A percentile compares a stretch with the other conserved stretches of the same genome.
Conservation (phyloP, 2,888 invertebrate genomes). For the Epistrophella euchroma region DNA sequence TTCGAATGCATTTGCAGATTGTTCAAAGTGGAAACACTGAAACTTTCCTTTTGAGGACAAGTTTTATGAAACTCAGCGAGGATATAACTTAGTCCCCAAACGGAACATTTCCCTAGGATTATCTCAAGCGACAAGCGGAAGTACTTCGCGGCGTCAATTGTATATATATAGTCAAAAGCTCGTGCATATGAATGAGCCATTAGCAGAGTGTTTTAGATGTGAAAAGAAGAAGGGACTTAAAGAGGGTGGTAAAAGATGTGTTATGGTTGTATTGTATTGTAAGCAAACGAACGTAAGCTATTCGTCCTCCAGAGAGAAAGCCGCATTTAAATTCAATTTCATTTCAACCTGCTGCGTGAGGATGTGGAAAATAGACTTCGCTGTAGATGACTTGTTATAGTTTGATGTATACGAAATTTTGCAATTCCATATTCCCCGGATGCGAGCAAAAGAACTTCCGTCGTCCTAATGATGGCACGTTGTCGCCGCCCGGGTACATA, state of each 20-base stretch:
- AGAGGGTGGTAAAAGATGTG: neutral
- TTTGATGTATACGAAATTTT: slow-evolving; percentile 44
- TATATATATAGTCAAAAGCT: slow-evolving; percentile 68
- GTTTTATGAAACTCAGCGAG: slow-evolving; percentile 41
- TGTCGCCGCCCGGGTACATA: slow-evolving; percentile 16
- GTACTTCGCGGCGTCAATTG: slow-evolving; percentile 71
- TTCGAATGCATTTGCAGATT: neutral
- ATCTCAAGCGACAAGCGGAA: slow-evolving; percentile 65
- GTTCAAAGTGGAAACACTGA: neutral
- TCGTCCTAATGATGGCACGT: slow-evolving; percentile 58
- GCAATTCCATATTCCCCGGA: slow-evolving; percentile 66
- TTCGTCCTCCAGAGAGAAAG: slow-evolving; percentile 59
- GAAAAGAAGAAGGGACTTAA: slow-evolving; percentile 3
- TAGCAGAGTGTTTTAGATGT: slow-evolving; percentile 56
- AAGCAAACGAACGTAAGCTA: slow-evolving; percentile 53
- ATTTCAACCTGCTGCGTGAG: slow-evolving; percentile 62
- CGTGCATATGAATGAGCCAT: slow-evolving; percentile 75
- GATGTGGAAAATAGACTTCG: slow-evolving; percentile 16
- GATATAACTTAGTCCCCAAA: slow-evolving; percentile 39
- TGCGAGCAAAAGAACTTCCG: slow-evolving; percentile 65
- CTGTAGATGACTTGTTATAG: slow-evolving; percentile 20
- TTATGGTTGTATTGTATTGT: slow-evolving; percentile 1
- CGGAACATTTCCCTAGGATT: slow-evolving; percentile 64
- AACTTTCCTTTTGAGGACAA: slow-evolving; percentile 46
- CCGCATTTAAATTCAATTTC: slow-evolving; percentile 70